Conservation (phyloP, 2,888 invertebrate genomes). For the Xanthostigma xanthostigma region DNA sequence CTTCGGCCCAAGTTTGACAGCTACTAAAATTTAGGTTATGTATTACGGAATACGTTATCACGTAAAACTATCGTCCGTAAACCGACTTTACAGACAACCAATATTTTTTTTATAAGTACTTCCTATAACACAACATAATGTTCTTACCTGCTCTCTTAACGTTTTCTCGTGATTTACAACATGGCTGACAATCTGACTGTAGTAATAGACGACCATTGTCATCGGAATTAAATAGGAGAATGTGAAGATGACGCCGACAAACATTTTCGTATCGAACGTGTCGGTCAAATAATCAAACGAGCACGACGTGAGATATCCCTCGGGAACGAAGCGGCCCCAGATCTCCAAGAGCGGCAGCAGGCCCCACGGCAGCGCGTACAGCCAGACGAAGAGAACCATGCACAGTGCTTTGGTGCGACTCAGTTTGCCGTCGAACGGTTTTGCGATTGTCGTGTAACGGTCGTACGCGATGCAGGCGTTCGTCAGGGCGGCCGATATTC, state of each 20-base stretch:
- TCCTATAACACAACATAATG: no score
- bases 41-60: no score
- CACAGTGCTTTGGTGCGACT: conserved; percentile 65
- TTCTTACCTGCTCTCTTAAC: conserved; percentile 45
- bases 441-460: conserved; percentile 63
- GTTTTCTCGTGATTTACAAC: conserved; percentile 78
- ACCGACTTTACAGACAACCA: no score
- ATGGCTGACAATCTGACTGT: conserved; percentile 74
- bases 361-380: conserved; percentile 69
- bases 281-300: conserved; percentile 69
- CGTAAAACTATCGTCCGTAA: no score
- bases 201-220: conserved; percentile 63
- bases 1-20: no score
- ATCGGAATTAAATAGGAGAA: conserved; percentile 69
- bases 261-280: conserved; percentile 62
- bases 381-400: conserved; percentile 58
- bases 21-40: no score
- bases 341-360: conserved; percentile 63
- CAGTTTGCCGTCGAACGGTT: conserved; percentile 68
- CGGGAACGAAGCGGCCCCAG: conserved; percentile 80
- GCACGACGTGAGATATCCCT: conserved; percentile 81
- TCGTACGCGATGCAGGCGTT: conserved; percentile 80
- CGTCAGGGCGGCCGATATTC: conserved; percentile 65
- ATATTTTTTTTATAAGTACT: no score
- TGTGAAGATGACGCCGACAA: conserved; percentile 59